Percentiles rank a stretch among this genome's conserved stretches.
phyloP scores from a whole-genome alignment of 2,113 vertebrate genomes.

The Zosterops japonicus region DNA sequence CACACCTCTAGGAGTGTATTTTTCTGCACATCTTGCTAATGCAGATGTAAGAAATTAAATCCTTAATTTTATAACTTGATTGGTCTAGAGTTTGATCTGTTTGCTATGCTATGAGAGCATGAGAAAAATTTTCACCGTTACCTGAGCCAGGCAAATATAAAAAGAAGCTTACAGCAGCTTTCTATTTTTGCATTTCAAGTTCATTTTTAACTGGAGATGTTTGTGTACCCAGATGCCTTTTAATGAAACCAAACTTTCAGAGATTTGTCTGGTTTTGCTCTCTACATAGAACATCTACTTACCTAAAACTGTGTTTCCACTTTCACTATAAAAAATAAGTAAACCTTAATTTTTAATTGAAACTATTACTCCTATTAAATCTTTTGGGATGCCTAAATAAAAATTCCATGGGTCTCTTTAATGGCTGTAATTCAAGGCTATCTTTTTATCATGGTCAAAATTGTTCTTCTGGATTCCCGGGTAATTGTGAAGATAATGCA shows the following conservation, averaged over 20 bases:
- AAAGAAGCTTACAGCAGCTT: neutral
- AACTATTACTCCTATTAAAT: neutral
- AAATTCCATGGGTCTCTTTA: neutral
- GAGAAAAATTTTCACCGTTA: neutral
- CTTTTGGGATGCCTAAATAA: neutral
- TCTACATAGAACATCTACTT: neutral
- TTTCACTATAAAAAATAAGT: neutral
- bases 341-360: neutral
- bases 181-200: neutral
- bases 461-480: neutral
- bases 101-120: neutral
- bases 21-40: neutral
- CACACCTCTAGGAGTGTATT: neutral
- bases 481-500: constrained; percentile 48
- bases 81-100: neutral
- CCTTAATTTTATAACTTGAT: neutral
- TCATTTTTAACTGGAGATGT: neutral
- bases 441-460: neutral
- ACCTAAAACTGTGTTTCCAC: neutral
- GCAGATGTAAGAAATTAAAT: neutral
- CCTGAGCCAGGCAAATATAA: neutral
- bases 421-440: neutral
- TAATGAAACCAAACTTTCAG: neutral
- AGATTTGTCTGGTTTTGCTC: neutral
- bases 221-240: neutral